Evolutionary conservation across 2,113 vertebrate genomes (phyloP), one percentile per base, ranked within the genome.

Genomic region (Puffinus mauretanicus): DNA sequence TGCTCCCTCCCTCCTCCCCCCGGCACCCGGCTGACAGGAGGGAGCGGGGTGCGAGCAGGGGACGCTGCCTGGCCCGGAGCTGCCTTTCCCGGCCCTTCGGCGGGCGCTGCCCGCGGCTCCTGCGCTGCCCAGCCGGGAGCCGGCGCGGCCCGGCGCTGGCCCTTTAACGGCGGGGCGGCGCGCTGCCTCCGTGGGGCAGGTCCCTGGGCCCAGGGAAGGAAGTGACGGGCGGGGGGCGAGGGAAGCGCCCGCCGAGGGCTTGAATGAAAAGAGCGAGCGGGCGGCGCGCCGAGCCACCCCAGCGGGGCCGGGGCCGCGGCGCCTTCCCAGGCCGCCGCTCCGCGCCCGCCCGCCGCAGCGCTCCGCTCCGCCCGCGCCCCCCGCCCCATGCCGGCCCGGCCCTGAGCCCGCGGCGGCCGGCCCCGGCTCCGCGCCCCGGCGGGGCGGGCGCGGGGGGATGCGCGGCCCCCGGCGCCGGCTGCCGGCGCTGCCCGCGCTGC

Each of bases 101-200:
- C 82, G 30, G 47, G 42, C 42, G 78, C 90, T 21, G 49, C 61
- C 13, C 62, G 15, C 29, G 12, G 18, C 22, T 14, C 38, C 61
- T 83, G 77, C 40, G 16, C 16, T 11, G 27, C 30, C 40, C 40
- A 11, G 40, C 18, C 36, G 44, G 22, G 19, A 24, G 42, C 42
- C 6, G 66, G 91, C 90, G 94, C 97, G 19, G 22, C 30, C 42
- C 6, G 66, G 91, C 90, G 94, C 97, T 98, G 95, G 96, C 97
- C 98, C 98, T 99, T 98, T 99, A 99, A 99, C 98, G 98, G 97
- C 98, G 96, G 72, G 78, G 96, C 94, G 96, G 97, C 8, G 96
- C 96, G 89, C 97, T 82, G 96, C 84, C 96, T 94, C 97, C 95
- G 98, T 87, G 91, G 98, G 97, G 97, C 98, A 57, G 97, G 97